Evolutionary conservation across 2,113 vertebrate species (phyloP).

Genomic region (Ia io): DNA sequence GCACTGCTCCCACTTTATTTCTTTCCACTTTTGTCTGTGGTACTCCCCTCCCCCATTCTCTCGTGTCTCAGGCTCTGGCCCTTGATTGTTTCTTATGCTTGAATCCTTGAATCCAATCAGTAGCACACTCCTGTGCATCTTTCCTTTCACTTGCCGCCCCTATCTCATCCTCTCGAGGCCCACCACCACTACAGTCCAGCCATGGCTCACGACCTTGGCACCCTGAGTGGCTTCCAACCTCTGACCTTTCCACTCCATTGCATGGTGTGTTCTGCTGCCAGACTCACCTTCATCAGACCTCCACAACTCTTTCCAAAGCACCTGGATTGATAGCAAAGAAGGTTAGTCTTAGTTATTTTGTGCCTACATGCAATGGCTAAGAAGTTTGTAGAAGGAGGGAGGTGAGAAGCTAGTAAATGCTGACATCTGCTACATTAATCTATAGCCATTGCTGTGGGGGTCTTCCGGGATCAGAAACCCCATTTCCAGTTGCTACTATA

Average conservation of each 20-base stretch:
- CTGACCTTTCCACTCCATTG: neutral
- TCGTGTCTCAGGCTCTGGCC: neutral
- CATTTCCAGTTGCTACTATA: neutral
- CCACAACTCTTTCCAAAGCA: neutral
- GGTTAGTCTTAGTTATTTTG: neutral
- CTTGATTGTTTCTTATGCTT: neutral
- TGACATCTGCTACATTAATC: neutral
- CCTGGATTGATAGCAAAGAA: neutral
- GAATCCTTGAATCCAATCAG: neutral
- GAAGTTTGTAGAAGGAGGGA: neutral
- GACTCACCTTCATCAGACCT: neutral
- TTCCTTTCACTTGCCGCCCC: neutral
- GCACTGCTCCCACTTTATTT: neutral
- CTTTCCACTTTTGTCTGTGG: neutral
- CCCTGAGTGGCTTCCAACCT: neutral
- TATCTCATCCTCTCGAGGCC: neutral
- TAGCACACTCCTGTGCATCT: neutral
- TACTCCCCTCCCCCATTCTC: too few relatives aligned
- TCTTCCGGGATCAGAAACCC: neutral
- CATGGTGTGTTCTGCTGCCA: neutral
- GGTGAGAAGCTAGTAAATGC: neutral
- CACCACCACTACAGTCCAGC: neutral
- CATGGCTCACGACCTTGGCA: neutral
- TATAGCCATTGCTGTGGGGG: neutral
- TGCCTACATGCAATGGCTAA: neutral